Evolutionary conservation across 2,888 invertebrate species (phyloP), one percentile per base, ranked within the genome.

Genomic region (Brenthis hecate): DNA sequence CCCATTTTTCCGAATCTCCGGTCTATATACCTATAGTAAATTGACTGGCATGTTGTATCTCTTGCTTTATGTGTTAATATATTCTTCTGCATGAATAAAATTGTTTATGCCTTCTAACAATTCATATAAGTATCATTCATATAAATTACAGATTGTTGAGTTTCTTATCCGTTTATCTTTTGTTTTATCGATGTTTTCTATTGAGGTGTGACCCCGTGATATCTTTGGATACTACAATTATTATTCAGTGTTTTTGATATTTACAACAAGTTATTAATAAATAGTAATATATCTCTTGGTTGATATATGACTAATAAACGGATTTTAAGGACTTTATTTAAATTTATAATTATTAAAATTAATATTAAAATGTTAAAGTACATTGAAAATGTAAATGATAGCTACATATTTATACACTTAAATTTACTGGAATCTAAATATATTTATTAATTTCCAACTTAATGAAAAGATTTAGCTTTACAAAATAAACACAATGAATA

Each of bases 191-290:
- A 55, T 43, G 58, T 62, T 68, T 62, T 50, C 61, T 73, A 76
- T 73, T 75, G 78, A 81, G 81, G 82, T 78, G 78, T 71, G 80
- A 78, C 76, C 73, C 66, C 70, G 56, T 11, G 63, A 66, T 67
- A 65, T 53, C 50, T 50, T n/a, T 36, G n/a, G 60, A 56, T 67
- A 16, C 43, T 14, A 36, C 14, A 36, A 16, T 61, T 32, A 65
- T 58, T 47, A 6, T 57, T 60, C 50, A 36, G 48, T 43, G 53
- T 55, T 58, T 67, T 61, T 19, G 19, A 61, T 56, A 67, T 64
- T 67, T 64, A 56, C 47, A 61, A 57, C 65, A 65, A 54, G 19
- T 14, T 19, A 48, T 19, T 19, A 19, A 19, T 19, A 19, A 19
- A 19, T 19, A 19, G 1, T 19, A 19, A 19, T 19, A 47, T 13